Percentiles rank a stretch among this genome's conserved stretches.
phyloP scores from a whole-genome alignment of 2,888 invertebrate genomes.

The Busseola fusca region DNA sequence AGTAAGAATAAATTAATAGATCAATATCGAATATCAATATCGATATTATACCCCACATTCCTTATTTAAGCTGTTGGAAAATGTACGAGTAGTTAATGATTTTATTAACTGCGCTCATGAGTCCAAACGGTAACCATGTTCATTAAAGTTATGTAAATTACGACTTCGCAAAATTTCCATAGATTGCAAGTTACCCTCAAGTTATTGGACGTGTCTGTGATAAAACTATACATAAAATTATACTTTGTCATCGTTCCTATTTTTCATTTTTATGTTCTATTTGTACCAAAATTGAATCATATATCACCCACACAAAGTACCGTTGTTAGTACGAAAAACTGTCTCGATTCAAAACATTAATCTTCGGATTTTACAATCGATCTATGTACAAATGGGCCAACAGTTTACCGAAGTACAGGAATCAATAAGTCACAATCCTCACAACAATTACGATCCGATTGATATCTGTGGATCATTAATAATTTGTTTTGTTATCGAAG shows the following conservation, averaged over 20 bases:
- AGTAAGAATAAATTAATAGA: constrained; percentile 17
- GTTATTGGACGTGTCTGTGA: constrained; percentile 9
- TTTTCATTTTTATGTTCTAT: constrained; percentile 39
- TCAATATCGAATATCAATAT: too few species aligned
- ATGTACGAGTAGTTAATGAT: constrained; percentile 18
- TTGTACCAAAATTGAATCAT: constrained; percentile 50
- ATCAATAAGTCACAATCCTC: constrained; percentile 65
- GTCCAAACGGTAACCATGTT: constrained; percentile 19
- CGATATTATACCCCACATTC: too few species aligned
- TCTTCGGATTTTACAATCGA: constrained; percentile 60
- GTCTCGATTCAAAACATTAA: constrained; percentile 61
- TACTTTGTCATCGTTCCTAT: constrained; percentile 24
- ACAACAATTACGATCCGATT: constrained; percentile 62
- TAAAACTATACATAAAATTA: constrained; percentile 37
- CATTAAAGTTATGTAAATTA: constrained; percentile 18
- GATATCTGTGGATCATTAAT: constrained; percentile 65
- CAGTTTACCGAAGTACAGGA: constrained; percentile 58
- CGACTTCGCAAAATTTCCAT: constrained; percentile 24
- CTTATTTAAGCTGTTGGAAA: constrained; percentile 18
- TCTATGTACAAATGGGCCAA: constrained; percentile 61
- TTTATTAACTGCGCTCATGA: constrained; percentile 10
- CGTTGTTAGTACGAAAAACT: constrained; percentile 51
- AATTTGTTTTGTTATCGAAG: constrained; percentile 60
- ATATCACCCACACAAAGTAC: constrained; percentile 49
- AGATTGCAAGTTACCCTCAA: constrained; percentile 16